These are phyloP conservation scores for Pristis pectinata DNA, from an alignment of 2,797 vertebrate species.

Conservation along the genomic window DNA sequence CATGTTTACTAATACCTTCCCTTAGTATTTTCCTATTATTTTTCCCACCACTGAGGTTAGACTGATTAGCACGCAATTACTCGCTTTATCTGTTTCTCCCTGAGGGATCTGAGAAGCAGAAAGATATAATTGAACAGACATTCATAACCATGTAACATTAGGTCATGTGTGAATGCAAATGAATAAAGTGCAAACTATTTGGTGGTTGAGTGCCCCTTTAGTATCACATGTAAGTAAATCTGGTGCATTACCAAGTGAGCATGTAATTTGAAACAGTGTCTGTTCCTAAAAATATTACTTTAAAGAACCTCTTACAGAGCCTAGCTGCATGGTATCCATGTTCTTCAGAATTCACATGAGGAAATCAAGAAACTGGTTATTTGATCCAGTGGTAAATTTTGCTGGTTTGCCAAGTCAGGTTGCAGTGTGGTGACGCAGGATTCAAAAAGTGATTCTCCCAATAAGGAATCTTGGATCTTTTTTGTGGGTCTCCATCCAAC, in stretches of 20 bases:
- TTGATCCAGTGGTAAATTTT: background rate
- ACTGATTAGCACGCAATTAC: too few species aligned
- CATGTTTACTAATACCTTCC: too few species aligned
- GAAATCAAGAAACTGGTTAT: slow-evolving; percentile 29
- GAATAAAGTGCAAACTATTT: slow-evolving; percentile 34
- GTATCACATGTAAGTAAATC: slow-evolving; percentile 25
- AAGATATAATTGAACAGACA: slow-evolving; percentile 27
- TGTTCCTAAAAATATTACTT: slow-evolving; percentile 30
- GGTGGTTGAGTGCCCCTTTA: slow-evolving; percentile 14
- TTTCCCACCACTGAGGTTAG: too few species aligned
- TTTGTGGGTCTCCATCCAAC: background rate
- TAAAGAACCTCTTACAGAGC: background rate
- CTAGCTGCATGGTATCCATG: background rate
- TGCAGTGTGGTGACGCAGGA: background rate
- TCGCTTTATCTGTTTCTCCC: too few species aligned
- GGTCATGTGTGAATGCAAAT: slow-evolving; percentile 27
- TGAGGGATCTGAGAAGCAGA: background rate
- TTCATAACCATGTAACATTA: slow-evolving; percentile 19
- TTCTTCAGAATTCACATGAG: slow-evolving; percentile 29
- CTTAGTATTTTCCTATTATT: too few species aligned
- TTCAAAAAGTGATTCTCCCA: background rate
- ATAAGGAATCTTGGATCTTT: background rate
- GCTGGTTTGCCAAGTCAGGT: background rate
- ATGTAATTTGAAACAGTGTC: slow-evolving; percentile 13
- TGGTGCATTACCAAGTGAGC: background rate